These are phyloP conservation scores for Barbus barbus DNA, from an alignment of 2,113 vertebrate genomes.

Conservation along the genomic window DNA sequence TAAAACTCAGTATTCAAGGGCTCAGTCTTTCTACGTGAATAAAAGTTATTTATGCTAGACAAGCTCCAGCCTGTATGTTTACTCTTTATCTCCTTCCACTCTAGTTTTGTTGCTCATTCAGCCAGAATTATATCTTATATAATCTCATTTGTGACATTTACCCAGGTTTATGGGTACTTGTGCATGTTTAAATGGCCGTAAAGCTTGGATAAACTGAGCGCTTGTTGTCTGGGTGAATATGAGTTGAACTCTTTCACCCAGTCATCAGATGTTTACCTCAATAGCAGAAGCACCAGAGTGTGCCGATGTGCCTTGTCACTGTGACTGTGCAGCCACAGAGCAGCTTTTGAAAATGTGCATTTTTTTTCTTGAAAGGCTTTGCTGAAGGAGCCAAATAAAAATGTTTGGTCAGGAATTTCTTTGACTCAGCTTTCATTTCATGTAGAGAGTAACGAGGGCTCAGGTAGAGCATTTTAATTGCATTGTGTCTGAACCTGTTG, in stretches of 20 bases:
- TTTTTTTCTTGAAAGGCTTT: too few species aligned
- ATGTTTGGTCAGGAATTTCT: too few species aligned
- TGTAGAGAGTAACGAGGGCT: neutral
- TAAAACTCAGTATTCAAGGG: neutral
- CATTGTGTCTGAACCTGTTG: conserved; percentile 14
- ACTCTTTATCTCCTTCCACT: neutral
- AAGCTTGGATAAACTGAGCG: neutral
- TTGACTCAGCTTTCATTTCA: too few species aligned
- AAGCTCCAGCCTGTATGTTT: neutral
- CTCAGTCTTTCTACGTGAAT: neutral
- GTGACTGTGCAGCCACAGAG: neutral
- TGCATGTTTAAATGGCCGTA: neutral
- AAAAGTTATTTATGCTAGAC: neutral
- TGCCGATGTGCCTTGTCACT: neutral
- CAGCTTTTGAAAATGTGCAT: neutral
- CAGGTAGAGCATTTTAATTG: neutral
- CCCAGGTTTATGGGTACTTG: conserved; percentile 28
- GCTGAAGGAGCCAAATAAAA: too few species aligned
- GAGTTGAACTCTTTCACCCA: conserved; percentile 12
- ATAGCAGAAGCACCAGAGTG: neutral
- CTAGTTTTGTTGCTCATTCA: neutral
- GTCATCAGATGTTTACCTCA: conserved; percentile 13
- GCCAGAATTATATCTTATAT: neutral
- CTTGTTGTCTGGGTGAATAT: neutral
- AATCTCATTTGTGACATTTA: conserved; percentile 9